Conservation (phyloP, 2,797 vertebrate species). For the Siniperca obscura region DNA sequence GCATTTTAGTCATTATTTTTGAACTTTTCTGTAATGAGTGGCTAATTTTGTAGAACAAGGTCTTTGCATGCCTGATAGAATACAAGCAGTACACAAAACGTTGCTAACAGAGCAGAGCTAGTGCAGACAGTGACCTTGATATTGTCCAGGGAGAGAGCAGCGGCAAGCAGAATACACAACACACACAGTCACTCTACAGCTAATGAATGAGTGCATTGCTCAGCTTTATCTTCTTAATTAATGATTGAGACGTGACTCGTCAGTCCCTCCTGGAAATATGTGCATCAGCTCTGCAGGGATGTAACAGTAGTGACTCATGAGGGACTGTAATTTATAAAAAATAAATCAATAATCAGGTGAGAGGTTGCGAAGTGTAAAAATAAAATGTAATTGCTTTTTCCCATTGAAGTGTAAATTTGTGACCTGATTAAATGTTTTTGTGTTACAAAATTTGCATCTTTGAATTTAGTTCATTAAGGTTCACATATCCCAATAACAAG, state of each 20-base stretch:
- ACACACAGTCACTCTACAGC: conserved; percentile 52
- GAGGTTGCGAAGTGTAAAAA: conserved; percentile 42
- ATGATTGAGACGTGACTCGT: conserved; percentile 63
- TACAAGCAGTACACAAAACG: conserved; percentile 32
- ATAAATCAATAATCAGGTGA: conserved; percentile 57
- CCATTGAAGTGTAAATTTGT: conserved; percentile 61
- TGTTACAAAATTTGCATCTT: conserved; percentile 35
- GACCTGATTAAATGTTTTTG: conserved; percentile 39
- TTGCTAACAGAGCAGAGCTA: conserved; percentile 30
- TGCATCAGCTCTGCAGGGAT: conserved; percentile 22
- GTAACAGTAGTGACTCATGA: conserved; percentile 1
- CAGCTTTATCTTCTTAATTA: conserved; percentile 69
- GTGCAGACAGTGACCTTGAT: conserved; percentile 67
- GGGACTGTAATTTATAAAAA: conserved; percentile 32
- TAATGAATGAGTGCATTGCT: conserved; percentile 62
- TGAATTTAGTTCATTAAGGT: conserved; percentile 50
- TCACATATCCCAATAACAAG: conserved; percentile 38
- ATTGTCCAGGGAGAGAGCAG: conserved; percentile 31
- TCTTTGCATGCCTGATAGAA: conserved; percentile 44
- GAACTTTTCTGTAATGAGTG: conserved; percentile 49
- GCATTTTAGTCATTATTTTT: conserved; percentile 49
- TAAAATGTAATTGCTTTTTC: conserved; percentile 14
- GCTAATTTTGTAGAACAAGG: conserved; percentile 54
- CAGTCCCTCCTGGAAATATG: conserved; percentile 22
- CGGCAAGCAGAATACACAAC: conserved; percentile 38